phyloP scores from a whole-genome alignment of 37 sponge, comb jelly and placozoan genomes.

The Eunapius fragilis region DNA sequence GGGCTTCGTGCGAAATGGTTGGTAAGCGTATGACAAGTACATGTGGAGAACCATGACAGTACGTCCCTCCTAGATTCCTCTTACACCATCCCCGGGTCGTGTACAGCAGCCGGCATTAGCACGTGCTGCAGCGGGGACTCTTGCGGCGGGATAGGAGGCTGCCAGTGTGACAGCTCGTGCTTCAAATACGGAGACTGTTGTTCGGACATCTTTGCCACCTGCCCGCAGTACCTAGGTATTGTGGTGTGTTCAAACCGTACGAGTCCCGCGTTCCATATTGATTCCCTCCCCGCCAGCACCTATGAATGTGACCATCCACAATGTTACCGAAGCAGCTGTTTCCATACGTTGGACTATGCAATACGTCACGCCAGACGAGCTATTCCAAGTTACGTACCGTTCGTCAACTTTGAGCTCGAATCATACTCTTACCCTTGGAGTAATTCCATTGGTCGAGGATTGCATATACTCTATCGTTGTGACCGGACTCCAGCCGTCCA shows the following conservation, averaged over 20 bases:
- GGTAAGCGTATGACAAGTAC: not conserved
- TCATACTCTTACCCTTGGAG: not conserved
- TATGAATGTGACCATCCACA: not conserved
- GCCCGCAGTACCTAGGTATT: constrained; percentile 7
- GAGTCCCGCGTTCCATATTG: not conserved
- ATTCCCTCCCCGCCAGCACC: not conserved
- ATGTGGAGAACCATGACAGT: not conserved
- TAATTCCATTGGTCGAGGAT: not conserved
- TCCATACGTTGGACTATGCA: not conserved
- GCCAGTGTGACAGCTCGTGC: constrained; percentile 58
- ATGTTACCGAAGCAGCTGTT: not conserved
- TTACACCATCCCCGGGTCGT: constrained; percentile 18
- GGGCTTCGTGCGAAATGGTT: not conserved
- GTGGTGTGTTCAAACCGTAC: too few species aligned
- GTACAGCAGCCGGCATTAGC: constrained; percentile 29
- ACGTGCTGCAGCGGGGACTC: constrained; percentile 20
- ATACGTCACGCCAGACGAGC: not conserved
- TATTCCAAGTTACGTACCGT: not conserved
- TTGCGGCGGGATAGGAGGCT: constrained; percentile 2
- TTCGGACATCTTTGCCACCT: constrained; percentile 18
- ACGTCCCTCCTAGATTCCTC: not conserved
- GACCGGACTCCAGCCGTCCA: not conserved
- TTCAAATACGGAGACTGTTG: constrained; percentile 48
- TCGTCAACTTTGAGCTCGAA: not conserved
- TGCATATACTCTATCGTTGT: not conserved